phyloP scores from a whole-genome alignment of 1,140 invertebrate species.

The Drosophila lacertosa region DNA sequence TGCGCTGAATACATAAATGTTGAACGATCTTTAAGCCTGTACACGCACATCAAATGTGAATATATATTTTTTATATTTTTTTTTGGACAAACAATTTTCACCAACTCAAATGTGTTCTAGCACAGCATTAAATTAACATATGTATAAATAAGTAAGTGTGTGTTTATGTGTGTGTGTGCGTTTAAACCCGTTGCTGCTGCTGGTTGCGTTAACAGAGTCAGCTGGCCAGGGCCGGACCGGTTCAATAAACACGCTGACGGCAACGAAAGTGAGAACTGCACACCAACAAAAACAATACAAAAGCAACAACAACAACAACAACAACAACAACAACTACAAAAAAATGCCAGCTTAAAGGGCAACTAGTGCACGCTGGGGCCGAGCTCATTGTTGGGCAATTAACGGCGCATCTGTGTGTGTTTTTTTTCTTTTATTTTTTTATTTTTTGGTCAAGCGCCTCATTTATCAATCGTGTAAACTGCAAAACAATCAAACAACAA shows the following conservation, averaged over 20 bases:
- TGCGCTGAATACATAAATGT: too few species aligned
- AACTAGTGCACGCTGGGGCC: slow-evolving; percentile 38
- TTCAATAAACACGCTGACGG: slow-evolving; percentile 63
- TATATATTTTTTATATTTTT: slow-evolving; percentile 28
- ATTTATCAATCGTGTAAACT: slow-evolving; percentile 66
- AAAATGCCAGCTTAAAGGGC: slow-evolving; percentile 31
- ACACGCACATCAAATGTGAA: slow-evolving; percentile 28
- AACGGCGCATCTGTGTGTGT: slow-evolving; percentile 34
- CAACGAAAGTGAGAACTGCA: slow-evolving; percentile 63
- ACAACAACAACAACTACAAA: slow-evolving; percentile 11
- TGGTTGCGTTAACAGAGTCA: slow-evolving; percentile 61
- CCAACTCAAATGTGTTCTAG: slow-evolving; percentile 60
- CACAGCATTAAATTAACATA: slow-evolving; percentile 54
- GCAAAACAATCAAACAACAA: slow-evolving; percentile 57
- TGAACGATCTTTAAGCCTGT: neutral
- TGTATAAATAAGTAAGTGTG: slow-evolving; percentile 23
- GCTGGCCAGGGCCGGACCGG: slow-evolving; percentile 67
- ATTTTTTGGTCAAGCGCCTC: slow-evolving; percentile 33
- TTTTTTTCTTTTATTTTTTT: too few species aligned
- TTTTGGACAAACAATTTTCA: slow-evolving; percentile 40
- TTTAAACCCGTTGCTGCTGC: slow-evolving; percentile 15
- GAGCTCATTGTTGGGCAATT: slow-evolving; percentile 58
- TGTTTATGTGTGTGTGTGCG: neutral
- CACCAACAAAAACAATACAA: slow-evolving; percentile 4
- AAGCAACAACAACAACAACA: neutral